Base-by-base conservation (phyloP, 2,888 invertebrate genomes). In the Epirrhoe alternata region DNA sequence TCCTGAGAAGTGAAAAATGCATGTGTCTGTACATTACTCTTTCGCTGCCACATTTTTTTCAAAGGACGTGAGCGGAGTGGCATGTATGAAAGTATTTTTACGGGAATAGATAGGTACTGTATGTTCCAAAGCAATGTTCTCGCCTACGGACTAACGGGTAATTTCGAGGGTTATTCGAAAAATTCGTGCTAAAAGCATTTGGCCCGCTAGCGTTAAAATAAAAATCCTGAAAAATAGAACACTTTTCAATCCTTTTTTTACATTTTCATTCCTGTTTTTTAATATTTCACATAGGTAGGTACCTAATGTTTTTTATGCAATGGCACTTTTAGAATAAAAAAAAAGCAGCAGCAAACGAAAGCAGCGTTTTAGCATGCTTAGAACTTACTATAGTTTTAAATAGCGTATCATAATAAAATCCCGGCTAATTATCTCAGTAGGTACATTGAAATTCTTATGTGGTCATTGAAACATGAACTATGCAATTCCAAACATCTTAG, bases 21-120 rank as follows among this genome's bases (percentile, higher is more conserved):
- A 77, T 72, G 72, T 72, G 73, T 74, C 75, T 72, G 66, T 79
- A 79, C 81, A 82, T 84, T 81, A 82, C 80, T 84, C 81, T 81
- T 79, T 77, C 70, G 67, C 69, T 68, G 70, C 73, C 76, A 69
- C 74, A 73, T 71, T 74, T 77, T n/a, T 81, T 79, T 73, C 68
- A 76, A 71, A 72, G 74, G 58, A 75, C 74, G 77, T 74, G 77
- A 70, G 68, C 62, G 31, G 76, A 70, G 69, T 64, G 53, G 68
- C 59, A 66, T 72, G 68, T 73, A 68, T 61, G 69, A 65, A 69
- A 70, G 66, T 73, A 71, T 69, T 72, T 74, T 72, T 61, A 72
- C 65, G 55, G 59, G 61, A 55, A 69, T 61, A 69, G 57, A 73
- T 62, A 60, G 33, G 5, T 4, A 33, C 33, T 51, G 49, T 65